phyloP scores from a whole-genome alignment of 2,113 vertebrate species.

The Erinaceus europaeus region DNA sequence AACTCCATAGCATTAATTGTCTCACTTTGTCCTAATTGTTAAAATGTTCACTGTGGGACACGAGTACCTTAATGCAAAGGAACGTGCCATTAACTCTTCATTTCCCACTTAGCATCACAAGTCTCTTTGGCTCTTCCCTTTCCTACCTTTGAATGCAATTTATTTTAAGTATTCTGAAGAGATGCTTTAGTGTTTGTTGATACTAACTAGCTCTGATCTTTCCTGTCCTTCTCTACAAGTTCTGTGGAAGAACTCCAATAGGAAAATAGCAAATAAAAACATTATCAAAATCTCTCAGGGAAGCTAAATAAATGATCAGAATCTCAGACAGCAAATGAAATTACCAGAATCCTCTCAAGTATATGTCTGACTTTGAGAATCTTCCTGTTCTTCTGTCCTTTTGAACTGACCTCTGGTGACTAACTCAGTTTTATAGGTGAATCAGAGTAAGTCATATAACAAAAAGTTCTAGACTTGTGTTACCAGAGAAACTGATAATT shows the following conservation, averaged over 20 bases:
- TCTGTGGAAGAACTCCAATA: constrained; percentile 74
- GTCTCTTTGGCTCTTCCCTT: constrained; percentile 42
- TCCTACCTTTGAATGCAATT: constrained; percentile 68
- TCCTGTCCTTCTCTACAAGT: constrained; percentile 39
- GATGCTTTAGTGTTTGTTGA: constrained; percentile 72
- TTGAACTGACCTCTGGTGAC: constrained; percentile 16
- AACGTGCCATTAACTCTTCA: constrained; percentile 2
- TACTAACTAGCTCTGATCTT: constrained; percentile 74
- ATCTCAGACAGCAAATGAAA: constrained; percentile 70
- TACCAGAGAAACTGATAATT: not conserved
- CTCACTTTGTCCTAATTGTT: not conserved
- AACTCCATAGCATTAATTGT: not conserved
- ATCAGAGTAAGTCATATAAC: not conserved
- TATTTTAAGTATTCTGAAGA: constrained; percentile 70
- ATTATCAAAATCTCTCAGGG: constrained; percentile 75
- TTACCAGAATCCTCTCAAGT: constrained; percentile 70
- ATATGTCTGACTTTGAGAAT: constrained; percentile 70
- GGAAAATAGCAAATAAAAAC: constrained; percentile 80
- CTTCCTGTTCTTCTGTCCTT: not conserved
- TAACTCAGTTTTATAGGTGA: not conserved
- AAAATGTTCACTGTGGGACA: not conserved
- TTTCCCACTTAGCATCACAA: not conserved
- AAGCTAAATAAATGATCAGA: constrained; percentile 81
- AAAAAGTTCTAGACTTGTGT: not conserved
- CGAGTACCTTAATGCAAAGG: not conserved